phyloP scores from a whole-genome alignment of 2,113 vertebrate genomes.

The Ploceus nigricollis region DNA sequence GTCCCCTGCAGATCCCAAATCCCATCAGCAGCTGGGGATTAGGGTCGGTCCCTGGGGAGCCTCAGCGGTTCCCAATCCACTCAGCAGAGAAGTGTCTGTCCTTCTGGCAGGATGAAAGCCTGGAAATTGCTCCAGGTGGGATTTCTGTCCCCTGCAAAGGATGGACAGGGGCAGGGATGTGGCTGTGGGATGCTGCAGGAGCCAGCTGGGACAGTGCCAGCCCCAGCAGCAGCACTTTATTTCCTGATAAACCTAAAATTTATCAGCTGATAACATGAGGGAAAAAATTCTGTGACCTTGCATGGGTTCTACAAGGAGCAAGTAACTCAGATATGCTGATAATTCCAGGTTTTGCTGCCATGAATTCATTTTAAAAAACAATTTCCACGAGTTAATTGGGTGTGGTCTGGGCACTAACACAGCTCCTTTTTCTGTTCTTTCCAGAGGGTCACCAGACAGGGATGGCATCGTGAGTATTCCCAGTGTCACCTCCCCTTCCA shows the following conservation, averaged over 20 bases:
- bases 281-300: accelerated
- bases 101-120: neutral
- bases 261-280: accelerated
- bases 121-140: accelerated
- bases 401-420: neutral
- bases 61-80: neutral
- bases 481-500: neutral
- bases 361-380: accelerated
- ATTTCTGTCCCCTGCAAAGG: neutral
- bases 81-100: neutral
- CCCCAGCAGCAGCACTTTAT: neutral
- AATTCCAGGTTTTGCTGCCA: accelerated
- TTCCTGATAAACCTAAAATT: neutral
- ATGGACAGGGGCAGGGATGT: neutral
- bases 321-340: neutral
- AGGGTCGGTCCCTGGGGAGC: neutral
- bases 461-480: constrained; percentile 87
- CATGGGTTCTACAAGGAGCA: accelerated
- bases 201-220: neutral
- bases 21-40: neutral
- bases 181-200: neutral
- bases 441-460: constrained; percentile 93
- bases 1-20: neutral
- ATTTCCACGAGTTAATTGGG: accelerated
- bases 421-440: constrained; percentile 8